Conservation (phyloP, 2,113 vertebrate genomes). For the Festucalex cinctus region DNA sequence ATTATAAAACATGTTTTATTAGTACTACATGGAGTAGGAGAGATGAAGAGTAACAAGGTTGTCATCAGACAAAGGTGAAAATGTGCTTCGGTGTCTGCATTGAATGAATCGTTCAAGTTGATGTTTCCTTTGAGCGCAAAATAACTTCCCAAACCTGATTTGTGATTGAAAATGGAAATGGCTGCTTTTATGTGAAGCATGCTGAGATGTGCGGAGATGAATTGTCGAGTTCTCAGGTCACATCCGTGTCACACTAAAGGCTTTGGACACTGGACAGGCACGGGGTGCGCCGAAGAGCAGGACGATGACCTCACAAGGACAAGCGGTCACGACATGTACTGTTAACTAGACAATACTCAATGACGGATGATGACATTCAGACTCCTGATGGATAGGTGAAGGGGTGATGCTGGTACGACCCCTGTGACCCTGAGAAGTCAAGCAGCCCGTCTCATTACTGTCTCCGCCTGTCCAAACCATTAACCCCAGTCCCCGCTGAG, state of each 20-base stretch:
- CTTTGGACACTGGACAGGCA: slow-evolving; percentile 32
- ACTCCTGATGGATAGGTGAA: slow-evolving; percentile 21
- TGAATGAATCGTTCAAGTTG: too few species aligned
- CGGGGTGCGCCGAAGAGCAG: slow-evolving; percentile 8
- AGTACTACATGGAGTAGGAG: too few species aligned
- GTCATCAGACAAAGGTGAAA: too few species aligned
- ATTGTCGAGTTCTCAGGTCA: slow-evolving; percentile 57
- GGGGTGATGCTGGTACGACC: slow-evolving; percentile 18
- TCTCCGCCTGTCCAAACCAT: slow-evolving; percentile 53
- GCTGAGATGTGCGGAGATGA: slow-evolving; percentile 23
- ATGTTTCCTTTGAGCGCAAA: slow-evolving; percentile 4
- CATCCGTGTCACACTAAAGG: slow-evolving; percentile 29
- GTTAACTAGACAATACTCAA: slow-evolving; percentile 3
- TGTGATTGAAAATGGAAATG: slow-evolving; percentile 36
- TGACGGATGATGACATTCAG: slow-evolving; percentile 23
- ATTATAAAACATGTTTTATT: too few species aligned
- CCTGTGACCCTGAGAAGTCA: slow-evolving; percentile 25
- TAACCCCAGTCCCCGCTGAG: slow-evolving; percentile 40
- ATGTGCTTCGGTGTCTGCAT: too few species aligned
- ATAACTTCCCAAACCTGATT: slow-evolving; percentile 28
- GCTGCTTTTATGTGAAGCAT: slow-evolving; percentile 35
- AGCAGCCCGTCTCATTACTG: slow-evolving; percentile 32
- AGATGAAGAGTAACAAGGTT: too few species aligned
- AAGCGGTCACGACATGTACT: slow-evolving; percentile 1
- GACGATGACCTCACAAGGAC: neutral